Percentiles rank a stretch among this genome's conserved stretches.
Conservation (phyloP, 2,113 vertebrate species). For the Catharus minimus region DNA sequence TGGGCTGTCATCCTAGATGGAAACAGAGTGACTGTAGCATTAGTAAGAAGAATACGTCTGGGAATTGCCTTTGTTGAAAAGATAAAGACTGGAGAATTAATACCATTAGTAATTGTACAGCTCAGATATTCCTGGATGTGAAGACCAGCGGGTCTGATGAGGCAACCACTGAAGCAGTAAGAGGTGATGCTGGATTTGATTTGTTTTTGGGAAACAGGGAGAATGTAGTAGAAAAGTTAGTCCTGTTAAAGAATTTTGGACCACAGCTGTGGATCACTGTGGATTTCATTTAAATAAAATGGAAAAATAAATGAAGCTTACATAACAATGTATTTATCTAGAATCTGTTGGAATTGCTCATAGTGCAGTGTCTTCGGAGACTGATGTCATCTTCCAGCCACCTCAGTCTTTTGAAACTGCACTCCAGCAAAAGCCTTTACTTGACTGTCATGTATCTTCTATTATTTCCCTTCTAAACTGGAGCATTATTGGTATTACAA, state of each 20-base stretch:
- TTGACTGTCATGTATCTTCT: not conserved
- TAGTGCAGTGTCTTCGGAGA: not conserved
- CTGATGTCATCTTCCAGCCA: not conserved
- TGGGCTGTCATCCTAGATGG: not conserved
- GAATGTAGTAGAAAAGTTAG: not conserved
- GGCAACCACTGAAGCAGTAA: not conserved
- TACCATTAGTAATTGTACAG: not conserved
- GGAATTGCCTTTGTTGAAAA: conserved; percentile 1
- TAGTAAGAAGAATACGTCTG: not conserved
- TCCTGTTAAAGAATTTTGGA: not conserved
- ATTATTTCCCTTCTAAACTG: not conserved
- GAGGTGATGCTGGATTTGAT: not conserved
- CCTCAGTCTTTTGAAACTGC: not conserved
- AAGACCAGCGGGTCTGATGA: not conserved
- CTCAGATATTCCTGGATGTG: not conserved
- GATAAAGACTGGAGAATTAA: not conserved
- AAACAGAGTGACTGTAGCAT: not conserved
- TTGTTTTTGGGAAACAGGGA: not conserved
- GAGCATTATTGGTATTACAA: not conserved
- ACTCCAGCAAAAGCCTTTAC: not conserved
- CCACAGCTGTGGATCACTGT: not conserved
- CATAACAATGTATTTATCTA: not conserved
- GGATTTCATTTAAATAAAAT: not conserved
- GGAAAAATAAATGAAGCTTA: not conserved
- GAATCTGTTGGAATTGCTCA: not conserved